A percentile compares a stretch with the other conserved stretches of the same genome.
Evolutionary conservation across 2,888 invertebrate species (phyloP).

Genomic region (Agrypnus murinus): DNA sequence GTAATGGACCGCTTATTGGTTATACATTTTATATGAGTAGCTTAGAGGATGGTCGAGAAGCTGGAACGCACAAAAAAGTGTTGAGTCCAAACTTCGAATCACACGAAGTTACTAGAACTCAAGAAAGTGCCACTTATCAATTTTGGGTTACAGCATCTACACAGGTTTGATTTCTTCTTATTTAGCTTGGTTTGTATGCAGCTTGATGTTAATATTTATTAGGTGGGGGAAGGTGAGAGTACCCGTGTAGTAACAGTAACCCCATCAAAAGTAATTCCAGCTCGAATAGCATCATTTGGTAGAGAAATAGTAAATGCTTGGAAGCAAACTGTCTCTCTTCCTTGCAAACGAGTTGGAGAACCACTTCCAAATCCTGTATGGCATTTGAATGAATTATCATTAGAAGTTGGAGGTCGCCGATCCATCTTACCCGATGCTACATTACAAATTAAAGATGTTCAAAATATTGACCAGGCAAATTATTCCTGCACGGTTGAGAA

Average conservation of each 20-base stretch:
- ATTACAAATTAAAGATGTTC: slow-evolving; percentile 83
- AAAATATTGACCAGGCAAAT: slow-evolving; percentile 90
- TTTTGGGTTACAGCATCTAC: slow-evolving; percentile 87
- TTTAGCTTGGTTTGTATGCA: neutral
- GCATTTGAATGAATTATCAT: slow-evolving; percentile 84
- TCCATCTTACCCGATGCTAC: slow-evolving; percentile 82
- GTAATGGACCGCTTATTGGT: slow-evolving; percentile 88
- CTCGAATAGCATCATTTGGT: slow-evolving; percentile 92
- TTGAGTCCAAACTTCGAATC: slow-evolving; percentile 81
- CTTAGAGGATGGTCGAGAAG: slow-evolving; percentile 84
- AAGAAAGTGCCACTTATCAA: slow-evolving; percentile 84
- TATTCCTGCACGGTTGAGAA: slow-evolving; percentile 93
- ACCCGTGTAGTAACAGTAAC: slow-evolving; percentile 85
- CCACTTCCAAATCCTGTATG: slow-evolving; percentile 86
- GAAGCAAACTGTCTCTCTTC: slow-evolving; percentile 89
- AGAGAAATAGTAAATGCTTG: slow-evolving; percentile 86
- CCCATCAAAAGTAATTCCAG: slow-evolving; percentile 87
- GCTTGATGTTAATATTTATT: slow-evolving; percentile 35
- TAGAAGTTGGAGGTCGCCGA: slow-evolving; percentile 82
- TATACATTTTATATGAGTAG: slow-evolving; percentile 90
- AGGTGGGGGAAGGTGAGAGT: slow-evolving; percentile 87
- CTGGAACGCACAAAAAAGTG: slow-evolving; percentile 85
- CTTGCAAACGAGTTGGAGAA: slow-evolving; percentile 89
- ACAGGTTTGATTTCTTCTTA: slow-evolving; percentile 67
- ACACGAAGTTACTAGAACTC: slow-evolving; percentile 81